Conservation (phyloP, 2,888 invertebrate genomes). For the Chironomus riparius region DNA sequence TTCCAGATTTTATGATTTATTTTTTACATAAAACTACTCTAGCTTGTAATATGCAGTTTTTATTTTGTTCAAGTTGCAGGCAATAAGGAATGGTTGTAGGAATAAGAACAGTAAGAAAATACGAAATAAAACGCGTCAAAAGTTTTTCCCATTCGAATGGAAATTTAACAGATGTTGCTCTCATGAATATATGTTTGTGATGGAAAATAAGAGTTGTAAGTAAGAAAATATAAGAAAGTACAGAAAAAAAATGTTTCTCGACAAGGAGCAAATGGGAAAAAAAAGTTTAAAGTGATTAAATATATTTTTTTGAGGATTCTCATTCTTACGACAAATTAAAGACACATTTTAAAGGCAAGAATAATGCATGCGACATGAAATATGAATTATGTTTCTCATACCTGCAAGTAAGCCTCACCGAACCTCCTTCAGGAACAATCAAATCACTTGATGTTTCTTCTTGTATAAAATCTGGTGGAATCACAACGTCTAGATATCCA, state of each 20-base stretch:
- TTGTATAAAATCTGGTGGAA: slow-evolving; percentile 82
- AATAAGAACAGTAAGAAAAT: background rate
- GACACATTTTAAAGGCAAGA: background rate
- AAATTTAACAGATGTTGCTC: slow-evolving; percentile 24
- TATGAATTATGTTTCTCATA: slow-evolving; percentile 28
- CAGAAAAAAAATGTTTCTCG: background rate
- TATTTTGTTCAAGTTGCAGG: background rate
- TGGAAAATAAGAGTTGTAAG: slow-evolving; percentile 10
- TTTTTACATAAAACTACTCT: background rate
- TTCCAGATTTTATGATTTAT: slow-evolving; percentile 18
- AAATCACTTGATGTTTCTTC: slow-evolving; percentile 85
- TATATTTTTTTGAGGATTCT: background rate
- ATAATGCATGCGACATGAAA: too few species aligned
- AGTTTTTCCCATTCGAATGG: slow-evolving; percentile 24
- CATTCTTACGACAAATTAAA: background rate
- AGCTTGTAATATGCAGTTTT: slow-evolving; percentile 8
- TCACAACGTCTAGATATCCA: slow-evolving; percentile 74
- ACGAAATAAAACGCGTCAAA: slow-evolving; percentile 24
- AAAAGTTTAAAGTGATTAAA: slow-evolving; percentile 14
- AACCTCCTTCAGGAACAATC: slow-evolving; percentile 77
- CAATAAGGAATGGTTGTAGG: background rate
- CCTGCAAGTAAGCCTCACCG: slow-evolving; percentile 54
- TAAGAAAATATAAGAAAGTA: background rate
- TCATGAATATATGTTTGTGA: slow-evolving; percentile 13
- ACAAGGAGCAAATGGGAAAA: background rate